These are phyloP conservation scores for Coregonus ussuriensis DNA, from an alignment of 2,797 vertebrate genomes.

Conservation along the genomic window DNA sequence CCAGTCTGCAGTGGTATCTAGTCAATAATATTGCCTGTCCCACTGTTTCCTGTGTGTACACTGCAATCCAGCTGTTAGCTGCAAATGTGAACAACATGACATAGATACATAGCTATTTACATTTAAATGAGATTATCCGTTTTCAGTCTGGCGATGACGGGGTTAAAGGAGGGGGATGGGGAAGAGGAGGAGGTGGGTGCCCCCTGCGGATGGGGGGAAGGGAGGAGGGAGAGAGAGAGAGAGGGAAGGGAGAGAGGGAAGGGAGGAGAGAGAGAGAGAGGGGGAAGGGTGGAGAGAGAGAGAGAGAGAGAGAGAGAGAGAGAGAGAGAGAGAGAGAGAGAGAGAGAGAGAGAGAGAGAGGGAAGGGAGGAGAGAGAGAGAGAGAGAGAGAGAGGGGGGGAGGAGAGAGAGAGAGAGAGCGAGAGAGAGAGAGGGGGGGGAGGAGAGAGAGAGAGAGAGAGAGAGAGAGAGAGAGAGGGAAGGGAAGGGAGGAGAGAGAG, in stretches of 20 bases:
- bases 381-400: too few relatives aligned
- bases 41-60: neutral
- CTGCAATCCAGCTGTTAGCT: neutral
- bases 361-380: too few relatives aligned
- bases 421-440: too few relatives aligned
- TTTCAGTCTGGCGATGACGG: slow-evolving; percentile 49
- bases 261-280: slow-evolving; percentile 9
- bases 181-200: slow-evolving; percentile 9
- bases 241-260: neutral
- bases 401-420: too few relatives aligned
- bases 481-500: too few relatives aligned
- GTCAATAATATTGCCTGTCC: neutral
- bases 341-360: too few relatives aligned
- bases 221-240: slow-evolving; percentile 15
- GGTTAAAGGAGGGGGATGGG: slow-evolving; percentile 54
- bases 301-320: too few relatives aligned
- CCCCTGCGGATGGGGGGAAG: slow-evolving; percentile 45
- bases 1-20: neutral
- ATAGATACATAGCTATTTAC: neutral
- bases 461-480: too few relatives aligned
- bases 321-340: too few relatives aligned
- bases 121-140: slow-evolving; percentile 11
- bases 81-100: neutral
- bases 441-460: too few relatives aligned
- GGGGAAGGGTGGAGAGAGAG: too few relatives aligned